Evolutionary conservation across 2,797 vertebrate genomes (phyloP).

Genomic region (Cirrhinus molitorella): DNA sequence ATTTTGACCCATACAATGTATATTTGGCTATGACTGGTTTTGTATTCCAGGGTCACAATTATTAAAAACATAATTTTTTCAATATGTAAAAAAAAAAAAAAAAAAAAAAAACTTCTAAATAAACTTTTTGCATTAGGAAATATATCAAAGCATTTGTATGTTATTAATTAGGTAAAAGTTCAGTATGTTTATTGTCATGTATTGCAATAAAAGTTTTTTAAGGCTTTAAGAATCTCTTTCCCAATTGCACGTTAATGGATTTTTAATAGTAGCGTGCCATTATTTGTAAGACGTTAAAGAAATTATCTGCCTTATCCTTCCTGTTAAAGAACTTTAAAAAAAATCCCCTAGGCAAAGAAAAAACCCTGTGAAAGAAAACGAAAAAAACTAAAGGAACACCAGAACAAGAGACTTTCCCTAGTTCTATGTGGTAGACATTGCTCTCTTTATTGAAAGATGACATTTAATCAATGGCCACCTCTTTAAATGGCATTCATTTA

Average conservation of each 20-base stretch:
- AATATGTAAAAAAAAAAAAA: not conserved
- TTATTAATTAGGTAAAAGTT: constrained; percentile 5
- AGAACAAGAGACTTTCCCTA: constrained; percentile 45
- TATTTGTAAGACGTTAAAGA: constrained; percentile 37
- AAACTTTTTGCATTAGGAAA: not conserved
- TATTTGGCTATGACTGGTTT: no score
- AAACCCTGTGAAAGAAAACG: constrained; percentile 20
- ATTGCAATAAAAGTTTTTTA: constrained; percentile 45
- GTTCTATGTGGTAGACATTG: constrained; percentile 62
- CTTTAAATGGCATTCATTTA: constrained; percentile 76
- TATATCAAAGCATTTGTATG: not conserved
- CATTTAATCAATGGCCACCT: constrained; percentile 70
- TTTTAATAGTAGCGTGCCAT: constrained; percentile 43
- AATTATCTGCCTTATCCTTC: constrained; percentile 43
- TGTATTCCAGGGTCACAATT: no score
- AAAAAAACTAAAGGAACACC: not conserved
- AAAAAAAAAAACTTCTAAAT: not conserved
- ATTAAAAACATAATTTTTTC: no score
- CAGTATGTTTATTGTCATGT: constrained; percentile 10
- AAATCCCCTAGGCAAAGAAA: constrained; percentile 16
- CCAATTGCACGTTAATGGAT: constrained; percentile 38
- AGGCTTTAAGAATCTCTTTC: constrained; percentile 40
- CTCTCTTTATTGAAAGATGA: constrained; percentile 66
- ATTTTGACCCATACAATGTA: no score
- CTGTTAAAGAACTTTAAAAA: constrained; percentile 37